Evolutionary conservation across 1,140 invertebrate genomes (phyloP), one percentile per base, ranked within the genome.

Genomic region (Thaumetopoea pityocampa): DNA sequence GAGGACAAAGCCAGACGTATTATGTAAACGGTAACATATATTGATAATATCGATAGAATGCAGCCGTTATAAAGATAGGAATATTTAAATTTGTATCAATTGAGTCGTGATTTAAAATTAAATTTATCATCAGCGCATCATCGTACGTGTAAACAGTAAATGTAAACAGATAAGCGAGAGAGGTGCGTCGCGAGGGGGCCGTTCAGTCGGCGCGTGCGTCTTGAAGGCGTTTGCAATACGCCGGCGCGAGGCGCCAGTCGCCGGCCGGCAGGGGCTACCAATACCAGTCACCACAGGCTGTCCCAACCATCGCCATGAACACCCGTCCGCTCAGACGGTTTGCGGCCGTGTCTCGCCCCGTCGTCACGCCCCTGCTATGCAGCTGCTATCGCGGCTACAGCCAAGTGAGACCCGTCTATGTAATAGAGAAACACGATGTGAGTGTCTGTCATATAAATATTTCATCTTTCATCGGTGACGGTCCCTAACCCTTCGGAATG

Each of bases 341-440:
- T 18, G 51, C 62, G 15, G 45, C 58, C 23, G 45, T 59, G 27
- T 44, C 58, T 24, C 40, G 52, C 18, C 58, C 69, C 8, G 30
- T 67, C 8, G 26, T 58, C 9, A 62, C 62, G 50, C 51, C 51
- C 15, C 16, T 57, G 7, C 15, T 50, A 34, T 74, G 70, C 37
- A 35, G 57, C 45, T 76, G 72, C 47, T 46, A 36, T 30, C 65
- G 74, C n/a, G 45, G 46, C 4, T 84, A 84, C 46, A 84, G 79
- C 51, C 79, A 84, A 81, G 77, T 79, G 56, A 73, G 72, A 59
- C 77, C 79, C 54, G 68, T 73, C 51, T 83, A 83, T 72, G 54
- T 78, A 46, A 81, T 83, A 67, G 59, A 72, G 34, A 54, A 56
- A 50, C 53, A 64, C 60, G 53, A 51, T 45, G 78, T 83, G 72